Evolutionary conservation across 2,888 invertebrate genomes (phyloP).

Genomic region (Galeruca laticollis): DNA sequence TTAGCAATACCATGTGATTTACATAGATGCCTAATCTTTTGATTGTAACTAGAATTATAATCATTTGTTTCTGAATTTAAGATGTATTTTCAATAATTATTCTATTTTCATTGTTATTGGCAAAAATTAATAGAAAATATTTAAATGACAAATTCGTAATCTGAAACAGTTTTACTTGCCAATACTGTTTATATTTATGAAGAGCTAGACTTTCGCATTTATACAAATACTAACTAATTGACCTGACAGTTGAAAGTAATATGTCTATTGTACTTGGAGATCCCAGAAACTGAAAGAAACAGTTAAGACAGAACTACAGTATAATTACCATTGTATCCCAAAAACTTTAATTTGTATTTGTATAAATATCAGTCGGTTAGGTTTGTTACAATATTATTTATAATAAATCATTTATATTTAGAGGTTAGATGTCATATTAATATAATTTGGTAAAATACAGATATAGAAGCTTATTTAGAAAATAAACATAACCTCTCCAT

Average conservation of each 20-base stretch:
- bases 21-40: no score
- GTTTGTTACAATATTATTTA: no score
- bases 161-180: not conserved
- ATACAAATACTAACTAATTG: slow-evolving; percentile 7
- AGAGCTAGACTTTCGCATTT: not conserved
- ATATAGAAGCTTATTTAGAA: not conserved
- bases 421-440: not conserved
- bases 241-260: not conserved
- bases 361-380: not conserved
- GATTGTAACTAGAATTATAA: no score
- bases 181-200: not conserved
- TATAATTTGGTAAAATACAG: not conserved
- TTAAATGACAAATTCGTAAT: not conserved
- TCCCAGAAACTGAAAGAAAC: no score
- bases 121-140: no score
- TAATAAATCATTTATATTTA: not conserved
- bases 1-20: no score
- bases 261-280: no score
- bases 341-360: not conserved
- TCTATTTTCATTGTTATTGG: no score
- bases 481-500: not conserved
- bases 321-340: not conserved
- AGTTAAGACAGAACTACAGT: not conserved
- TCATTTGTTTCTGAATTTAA: no score
- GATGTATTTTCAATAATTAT: no score